Conservation (phyloP, 2,113 vertebrate species). For the Taxidea taxus region DNA sequence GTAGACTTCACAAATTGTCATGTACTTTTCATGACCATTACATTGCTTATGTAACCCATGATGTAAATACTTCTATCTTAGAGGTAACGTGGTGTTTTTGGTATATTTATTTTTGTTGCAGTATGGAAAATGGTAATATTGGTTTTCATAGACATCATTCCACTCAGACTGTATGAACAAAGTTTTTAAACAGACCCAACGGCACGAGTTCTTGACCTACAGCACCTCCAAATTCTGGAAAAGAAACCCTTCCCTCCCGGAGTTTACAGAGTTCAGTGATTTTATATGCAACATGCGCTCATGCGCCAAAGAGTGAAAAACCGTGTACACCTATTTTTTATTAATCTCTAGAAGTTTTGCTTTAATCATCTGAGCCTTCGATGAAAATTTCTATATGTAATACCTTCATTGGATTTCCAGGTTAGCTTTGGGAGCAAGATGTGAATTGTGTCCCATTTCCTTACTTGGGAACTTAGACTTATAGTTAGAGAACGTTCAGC, state of each 20-base stretch:
- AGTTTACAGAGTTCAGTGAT: background rate
- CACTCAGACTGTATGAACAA: background rate
- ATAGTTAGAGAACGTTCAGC: background rate
- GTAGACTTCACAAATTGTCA: constrained; percentile 30
- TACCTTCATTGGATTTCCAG: background rate
- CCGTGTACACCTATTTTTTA: background rate
- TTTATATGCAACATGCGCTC: accelerated
- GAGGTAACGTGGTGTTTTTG: constrained; percentile 80
- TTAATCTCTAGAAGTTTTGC: background rate
- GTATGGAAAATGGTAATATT: constrained; percentile 97
- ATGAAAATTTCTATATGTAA: background rate
- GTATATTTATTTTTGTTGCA: constrained; percentile 91
- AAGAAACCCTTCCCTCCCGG: background rate
- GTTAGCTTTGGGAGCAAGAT: background rate
- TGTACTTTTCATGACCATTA: background rate
- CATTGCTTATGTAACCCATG: constrained; percentile 72
- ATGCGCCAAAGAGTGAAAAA: background rate
- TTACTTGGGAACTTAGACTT: background rate
- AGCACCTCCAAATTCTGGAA: background rate
- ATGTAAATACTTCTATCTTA: constrained; percentile 60
- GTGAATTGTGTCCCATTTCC: background rate
- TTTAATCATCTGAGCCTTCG: background rate
- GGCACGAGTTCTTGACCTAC: background rate
- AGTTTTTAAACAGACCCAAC: background rate
- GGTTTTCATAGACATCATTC: constrained; percentile 90